A percentile compares a stretch with the other conserved stretches of the same genome.
Evolutionary conservation across 2,113 vertebrate species (phyloP).

Genomic region (Ophthalmolycus amberensis): DNA sequence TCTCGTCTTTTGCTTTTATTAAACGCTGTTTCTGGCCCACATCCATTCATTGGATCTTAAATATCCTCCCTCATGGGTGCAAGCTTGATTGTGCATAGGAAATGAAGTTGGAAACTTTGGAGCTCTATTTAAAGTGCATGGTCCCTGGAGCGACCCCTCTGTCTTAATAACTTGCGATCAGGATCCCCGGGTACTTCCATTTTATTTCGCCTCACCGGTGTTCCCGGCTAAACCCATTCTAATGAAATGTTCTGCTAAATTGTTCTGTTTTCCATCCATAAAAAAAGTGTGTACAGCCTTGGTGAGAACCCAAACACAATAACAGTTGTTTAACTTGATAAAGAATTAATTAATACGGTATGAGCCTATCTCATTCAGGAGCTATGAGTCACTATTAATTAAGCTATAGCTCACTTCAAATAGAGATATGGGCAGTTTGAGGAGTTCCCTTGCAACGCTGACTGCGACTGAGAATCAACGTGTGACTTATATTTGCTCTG

Average conservation of each 20-base stretch:
- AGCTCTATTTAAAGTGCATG: slow-evolving; percentile 78
- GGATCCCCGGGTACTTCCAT: slow-evolving; percentile 50
- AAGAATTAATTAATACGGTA: background rate
- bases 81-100: slow-evolving; percentile 81
- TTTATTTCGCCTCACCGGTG: slow-evolving; percentile 55
- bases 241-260: slow-evolving; percentile 72
- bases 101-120: slow-evolving; percentile 81
- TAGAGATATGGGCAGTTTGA: background rate
- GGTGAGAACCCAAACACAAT: slow-evolving; percentile 56
- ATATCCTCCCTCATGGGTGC: slow-evolving; percentile 74
- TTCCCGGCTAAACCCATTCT: slow-evolving; percentile 60
- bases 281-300: slow-evolving; percentile 56
- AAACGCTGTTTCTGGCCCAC: slow-evolving; percentile 76
- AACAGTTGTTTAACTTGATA: slow-evolving; percentile 53
- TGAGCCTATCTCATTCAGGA: slow-evolving; percentile 13
- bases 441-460: slow-evolving; percentile 12
- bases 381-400: slow-evolving; percentile 9
- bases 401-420: background rate
- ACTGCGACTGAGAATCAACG: background rate
- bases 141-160: slow-evolving; percentile 73
- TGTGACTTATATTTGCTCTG: background rate
- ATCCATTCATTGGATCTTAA: slow-evolving; percentile 79
- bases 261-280: slow-evolving; percentile 57
- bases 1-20: slow-evolving; percentile 77
- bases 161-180: slow-evolving; percentile 78